These are phyloP conservation scores for Dromococcyx pavoninus DNA, from an alignment of 2,797 vertebrate genomes.

Conservation along the genomic window DNA sequence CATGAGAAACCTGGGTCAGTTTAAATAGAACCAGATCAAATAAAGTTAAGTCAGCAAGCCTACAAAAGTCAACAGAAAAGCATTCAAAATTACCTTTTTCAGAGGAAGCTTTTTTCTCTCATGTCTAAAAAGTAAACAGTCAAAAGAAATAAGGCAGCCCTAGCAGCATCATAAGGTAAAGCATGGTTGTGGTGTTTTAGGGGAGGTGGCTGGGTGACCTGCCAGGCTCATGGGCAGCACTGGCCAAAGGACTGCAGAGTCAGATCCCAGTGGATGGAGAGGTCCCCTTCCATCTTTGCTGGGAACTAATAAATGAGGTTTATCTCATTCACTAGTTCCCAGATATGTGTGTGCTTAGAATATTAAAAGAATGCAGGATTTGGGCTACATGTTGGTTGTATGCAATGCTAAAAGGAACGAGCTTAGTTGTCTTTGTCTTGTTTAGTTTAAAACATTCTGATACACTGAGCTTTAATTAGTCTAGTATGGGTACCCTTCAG, in stretches of 20 bases:
- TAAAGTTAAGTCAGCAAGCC: not conserved
- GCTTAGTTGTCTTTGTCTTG: not conserved
- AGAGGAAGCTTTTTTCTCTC: not conserved
- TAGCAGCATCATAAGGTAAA: not conserved
- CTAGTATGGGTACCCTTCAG: not conserved
- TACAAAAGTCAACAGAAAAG: not conserved
- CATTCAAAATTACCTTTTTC: not conserved
- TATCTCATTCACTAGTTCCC: not conserved
- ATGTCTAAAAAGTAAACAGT: not conserved
- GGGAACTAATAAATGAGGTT: not conserved
- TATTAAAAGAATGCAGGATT: not conserved
- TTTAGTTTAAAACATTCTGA: not conserved
- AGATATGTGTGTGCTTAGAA: not conserved
- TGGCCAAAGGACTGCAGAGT: not conserved
- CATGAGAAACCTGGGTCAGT: not conserved
- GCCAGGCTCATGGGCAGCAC: not conserved
- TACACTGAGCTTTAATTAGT: not conserved
- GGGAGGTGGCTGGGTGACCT: not conserved
- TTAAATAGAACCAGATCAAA: slow-evolving; percentile 18
- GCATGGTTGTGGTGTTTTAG: not conserved
- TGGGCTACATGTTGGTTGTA: not conserved
- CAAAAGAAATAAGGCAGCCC: not conserved
- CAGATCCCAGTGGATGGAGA: not conserved
- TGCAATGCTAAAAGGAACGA: not conserved
- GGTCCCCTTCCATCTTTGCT: not conserved